Base-by-base conservation (phyloP, 2,888 invertebrate genomes). In the Metacarcinus magister region DNA sequence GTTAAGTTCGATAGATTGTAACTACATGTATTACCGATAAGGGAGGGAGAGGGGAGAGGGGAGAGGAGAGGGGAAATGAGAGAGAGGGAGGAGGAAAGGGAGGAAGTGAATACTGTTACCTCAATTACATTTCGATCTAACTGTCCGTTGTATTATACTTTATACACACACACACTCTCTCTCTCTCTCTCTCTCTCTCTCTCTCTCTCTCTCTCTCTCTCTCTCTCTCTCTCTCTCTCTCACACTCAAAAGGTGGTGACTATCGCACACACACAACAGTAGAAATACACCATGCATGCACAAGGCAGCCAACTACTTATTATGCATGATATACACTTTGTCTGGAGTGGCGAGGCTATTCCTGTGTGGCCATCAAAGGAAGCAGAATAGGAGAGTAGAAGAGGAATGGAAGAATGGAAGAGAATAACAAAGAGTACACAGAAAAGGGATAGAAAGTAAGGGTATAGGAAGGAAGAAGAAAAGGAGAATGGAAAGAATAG, bases 201-300 rank as follows among this genome's bases (percentile, higher is more conserved):
- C 93, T 54, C 93, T 48, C 54, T 54, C 93, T 3, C 60, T 90
- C 90, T 32, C 23, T 28, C 90, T 90, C 90, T 28, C 90, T 32
- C 39, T 44, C 54, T 54, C 93, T 54, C 93, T 54, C 93, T 87
- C 87, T 87, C 93, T 54, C 93, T 93, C 60, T 39, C 60, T 60
- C 39, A 54, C 28, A 13, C 28, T 1, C 60, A 13, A 28, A 16
- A 92, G 92, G 16, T 5, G 89, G 8, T 5, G 39, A 89, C 19
- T 89, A 46, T 46, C 46, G 46, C 10, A 10, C 46, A 46, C 5
- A 46, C 46, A 46, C 46, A 4, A 10, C 46, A 10, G 46, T 10
- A 46, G 46, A 4, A 46, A 46, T 10, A 46, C 46, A 46, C 46
- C 46, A 46, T 46, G 46, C 46, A 46, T 46, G 10, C 46, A 46